phyloP scores from a whole-genome alignment of 2,113 vertebrate species.

The Sinocyclocheilus anshuiensis region DNA sequence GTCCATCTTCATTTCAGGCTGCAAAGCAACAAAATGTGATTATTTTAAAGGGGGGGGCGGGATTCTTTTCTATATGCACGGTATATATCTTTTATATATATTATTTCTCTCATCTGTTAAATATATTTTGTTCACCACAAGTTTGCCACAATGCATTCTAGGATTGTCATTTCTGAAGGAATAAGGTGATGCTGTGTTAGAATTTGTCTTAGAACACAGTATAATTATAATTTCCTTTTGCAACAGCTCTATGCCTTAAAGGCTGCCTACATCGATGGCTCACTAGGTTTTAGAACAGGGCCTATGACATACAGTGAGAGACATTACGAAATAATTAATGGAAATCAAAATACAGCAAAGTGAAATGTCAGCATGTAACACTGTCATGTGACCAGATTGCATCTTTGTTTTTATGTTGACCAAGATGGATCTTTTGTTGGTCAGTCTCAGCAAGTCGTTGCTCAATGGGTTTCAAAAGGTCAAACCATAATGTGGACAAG shows the following conservation, averaged over 20 bases:
- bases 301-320: background rate
- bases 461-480: conserved; percentile 3
- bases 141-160: background rate
- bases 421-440: conserved; percentile 7
- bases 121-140: no score
- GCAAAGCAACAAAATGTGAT: no score
- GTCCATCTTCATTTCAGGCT: no score
- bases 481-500: conserved; percentile 27
- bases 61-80: no score
- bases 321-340: background rate
- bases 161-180: background rate
- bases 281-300: background rate
- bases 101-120: no score
- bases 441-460: conserved; percentile 23
- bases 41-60: no score
- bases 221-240: background rate
- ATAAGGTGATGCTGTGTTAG: background rate
- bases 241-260: background rate
- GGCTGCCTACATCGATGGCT: background rate
- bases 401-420: conserved; percentile 19
- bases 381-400: background rate
- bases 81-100: no score
- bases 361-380: background rate
- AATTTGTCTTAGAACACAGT: background rate
- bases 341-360: background rate